Base-by-base conservation (phyloP, 2,888 invertebrate genomes). In the Hirtodrosophila duncani region DNA sequence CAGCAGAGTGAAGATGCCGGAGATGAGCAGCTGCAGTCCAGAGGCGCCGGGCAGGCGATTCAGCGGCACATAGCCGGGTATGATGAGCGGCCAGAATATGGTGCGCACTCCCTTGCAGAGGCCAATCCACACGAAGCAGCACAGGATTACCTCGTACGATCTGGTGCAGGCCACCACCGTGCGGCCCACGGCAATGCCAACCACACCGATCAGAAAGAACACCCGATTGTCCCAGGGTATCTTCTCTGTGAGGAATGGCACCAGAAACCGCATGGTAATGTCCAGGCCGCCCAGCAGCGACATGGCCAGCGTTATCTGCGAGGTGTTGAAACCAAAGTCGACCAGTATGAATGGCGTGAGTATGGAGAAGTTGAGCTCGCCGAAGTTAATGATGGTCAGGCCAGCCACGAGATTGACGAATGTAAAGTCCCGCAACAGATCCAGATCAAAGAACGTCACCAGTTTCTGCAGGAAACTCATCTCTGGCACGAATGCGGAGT, bases 81-180 rank as follows among this genome's bases (percentile, higher is more conserved):
- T 92, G 7, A 92, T 92, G 3, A 93, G 84, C 0, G 92, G 91
- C 90, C 93, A 92, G 72, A 93, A 93, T 3, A 93, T 91, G 3
- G 93, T 93, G 44, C 92, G 87, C 1, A 93, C 83, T 0, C 91
- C 93, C 85, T 93, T 93, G 11, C 92, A 92, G 49, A 91, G 89
- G 0, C 93, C 93, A 57, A 93, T 90, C 60, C 92, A 88, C 0
- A 90, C 88, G 18, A 91, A 91, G 8, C 91, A 89, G 9, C 88
- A 60, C 14, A 93, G 79, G 0, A 91, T 88, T 1, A 90, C 85
- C 7, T 81, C 71, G 75, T 89, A 91, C 7, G 88, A 88, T 59
- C 90, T 89, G 18, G 89, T 89, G 69, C 91, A 89, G 1, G 92
- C 91, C 46, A 93, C 85, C 43, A 81, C 68, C 1, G 74, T 80